phyloP scores from a whole-genome alignment of 1,140 invertebrate species.

The Copidosoma floridanum region DNA sequence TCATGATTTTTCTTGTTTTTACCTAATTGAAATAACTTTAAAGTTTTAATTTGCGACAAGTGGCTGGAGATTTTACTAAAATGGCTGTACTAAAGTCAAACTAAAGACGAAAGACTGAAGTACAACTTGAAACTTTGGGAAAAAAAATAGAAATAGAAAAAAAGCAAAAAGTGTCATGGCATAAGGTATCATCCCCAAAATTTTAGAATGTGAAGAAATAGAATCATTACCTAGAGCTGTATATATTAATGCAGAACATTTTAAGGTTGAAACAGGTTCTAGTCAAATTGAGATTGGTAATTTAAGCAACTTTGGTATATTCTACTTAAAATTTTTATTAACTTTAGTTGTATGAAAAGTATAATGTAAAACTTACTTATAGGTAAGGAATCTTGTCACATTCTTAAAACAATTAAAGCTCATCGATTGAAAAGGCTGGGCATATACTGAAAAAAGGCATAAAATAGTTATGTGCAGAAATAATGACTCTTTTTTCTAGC shows the following conservation, averaged over 20 bases:
- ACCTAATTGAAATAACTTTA: conserved; percentile 80
- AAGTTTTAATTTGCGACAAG: conserved; percentile 86
- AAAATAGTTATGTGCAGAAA: conserved; percentile 52
- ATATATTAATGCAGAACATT: conserved; percentile 72
- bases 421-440: conserved; percentile 87
- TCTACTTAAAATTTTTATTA: background rate
- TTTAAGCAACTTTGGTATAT: background rate
- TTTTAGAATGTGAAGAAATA: conserved; percentile 57
- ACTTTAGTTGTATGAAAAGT: background rate
- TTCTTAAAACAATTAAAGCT: conserved; percentile 84
- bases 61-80: conserved; percentile 57
- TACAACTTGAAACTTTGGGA: conserved; percentile 82
- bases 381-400: conserved; percentile 60
- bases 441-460: conserved; percentile 74
- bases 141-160: conserved; percentile 92
- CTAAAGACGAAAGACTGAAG: conserved; percentile 79
- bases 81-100: conserved; percentile 72
- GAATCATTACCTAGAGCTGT: conserved; percentile 76
- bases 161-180: conserved; percentile 80
- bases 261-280: conserved; percentile 65
- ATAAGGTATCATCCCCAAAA: conserved; percentile 68
- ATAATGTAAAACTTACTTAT: conserved; percentile 7
- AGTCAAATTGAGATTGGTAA: conserved; percentile 71
- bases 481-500: conserved; percentile 60
- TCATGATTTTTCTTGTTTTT: conserved; percentile 88